Percentiles rank a stretch among this genome's conserved stretches.
Conservation (phyloP, 2,888 invertebrate species). For the Axea sp. region DNA sequence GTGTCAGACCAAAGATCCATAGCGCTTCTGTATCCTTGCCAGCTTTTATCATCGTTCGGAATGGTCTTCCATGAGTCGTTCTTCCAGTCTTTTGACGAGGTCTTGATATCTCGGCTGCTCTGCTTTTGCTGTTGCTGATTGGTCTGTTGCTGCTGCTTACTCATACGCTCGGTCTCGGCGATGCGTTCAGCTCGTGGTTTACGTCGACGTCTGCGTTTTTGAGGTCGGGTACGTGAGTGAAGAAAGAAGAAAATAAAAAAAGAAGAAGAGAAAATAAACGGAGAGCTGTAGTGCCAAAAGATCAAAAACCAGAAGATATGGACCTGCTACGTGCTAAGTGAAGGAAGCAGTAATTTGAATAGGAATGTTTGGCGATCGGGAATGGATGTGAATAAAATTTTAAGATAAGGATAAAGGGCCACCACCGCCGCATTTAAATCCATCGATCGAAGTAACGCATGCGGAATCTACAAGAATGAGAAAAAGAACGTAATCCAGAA, state of each 20-base stretch:
- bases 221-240: constrained; percentile 72
- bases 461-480: constrained; percentile 79
- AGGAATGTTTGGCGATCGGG: constrained; percentile 17
- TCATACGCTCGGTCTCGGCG: constrained; percentile 71
- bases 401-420: constrained; percentile 65
- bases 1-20: constrained; percentile 79
- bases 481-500: constrained; percentile 71
- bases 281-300: constrained; percentile 63
- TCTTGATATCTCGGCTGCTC: constrained; percentile 71
- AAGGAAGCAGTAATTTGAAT: constrained; percentile 36
- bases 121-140: constrained; percentile 73
- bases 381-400: constrained; percentile 53
- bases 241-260: constrained; percentile 71
- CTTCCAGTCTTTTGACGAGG: constrained; percentile 72
- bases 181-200: constrained; percentile 74
- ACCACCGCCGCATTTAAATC: constrained; percentile 78
- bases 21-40: constrained; percentile 78
- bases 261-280: constrained; percentile 63
- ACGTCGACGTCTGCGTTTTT: constrained; percentile 76
- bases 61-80: constrained; percentile 78
- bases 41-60: constrained; percentile 77
- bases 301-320: constrained; percentile 66
- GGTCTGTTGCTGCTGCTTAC: constrained; percentile 63
- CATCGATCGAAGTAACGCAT: constrained; percentile 79
- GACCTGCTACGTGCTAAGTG: constrained; percentile 66